These are phyloP conservation scores for Ganaspis sp. DNA, from an alignment of 1,140 invertebrate genomes.

Conservation along the genomic window DNA sequence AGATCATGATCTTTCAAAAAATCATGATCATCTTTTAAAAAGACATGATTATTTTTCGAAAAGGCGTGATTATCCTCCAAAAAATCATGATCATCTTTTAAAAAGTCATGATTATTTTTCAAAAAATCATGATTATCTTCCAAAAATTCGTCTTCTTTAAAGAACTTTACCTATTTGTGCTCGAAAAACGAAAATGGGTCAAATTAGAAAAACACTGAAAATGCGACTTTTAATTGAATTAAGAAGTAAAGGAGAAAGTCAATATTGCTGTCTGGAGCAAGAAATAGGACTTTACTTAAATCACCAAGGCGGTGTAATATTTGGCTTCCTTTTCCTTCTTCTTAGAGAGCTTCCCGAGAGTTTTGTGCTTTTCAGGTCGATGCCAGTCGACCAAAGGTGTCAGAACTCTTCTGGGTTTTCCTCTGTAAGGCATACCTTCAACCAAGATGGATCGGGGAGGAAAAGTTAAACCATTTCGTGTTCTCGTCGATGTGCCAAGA, in stretches of 20 bases:
- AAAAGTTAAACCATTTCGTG: conserved; percentile 46
- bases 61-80: too few species aligned
- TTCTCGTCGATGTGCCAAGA: conserved; percentile 9
- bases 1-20: too few species aligned
- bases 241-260: background rate
- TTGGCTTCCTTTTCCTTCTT: background rate
- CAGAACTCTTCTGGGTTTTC: conserved; percentile 29
- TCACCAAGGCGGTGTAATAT: background rate
- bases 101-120: too few species aligned
- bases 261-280: background rate
- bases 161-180: too few species aligned
- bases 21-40: too few species aligned
- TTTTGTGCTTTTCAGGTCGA: conserved; percentile 12
- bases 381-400: conserved; percentile 6
- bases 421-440: background rate
- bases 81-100: too few species aligned
- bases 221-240: background rate
- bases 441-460: conserved; percentile 27
- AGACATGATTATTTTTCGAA: too few species aligned
- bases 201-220: background rate
- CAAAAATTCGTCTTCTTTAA: too few species aligned
- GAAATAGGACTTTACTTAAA: background rate
- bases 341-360: conserved; percentile 17
- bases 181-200: too few species aligned
- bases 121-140: too few species aligned